These are phyloP conservation scores for Isichthys henryi DNA, from an alignment of 2,113 vertebrate species.

Conservation along the genomic window DNA sequence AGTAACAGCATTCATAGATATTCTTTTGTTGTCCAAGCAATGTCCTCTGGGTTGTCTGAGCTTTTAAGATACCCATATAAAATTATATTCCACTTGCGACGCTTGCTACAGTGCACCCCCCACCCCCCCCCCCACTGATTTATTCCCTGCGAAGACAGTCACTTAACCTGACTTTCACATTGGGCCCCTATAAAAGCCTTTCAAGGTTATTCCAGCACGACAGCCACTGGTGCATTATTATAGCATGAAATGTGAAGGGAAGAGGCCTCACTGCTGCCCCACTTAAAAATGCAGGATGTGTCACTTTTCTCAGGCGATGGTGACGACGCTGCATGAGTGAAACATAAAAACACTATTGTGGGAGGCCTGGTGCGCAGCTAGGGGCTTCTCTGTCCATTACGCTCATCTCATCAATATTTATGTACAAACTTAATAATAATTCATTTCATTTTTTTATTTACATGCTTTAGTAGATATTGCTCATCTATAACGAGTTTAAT, in stretches of 20 bases:
- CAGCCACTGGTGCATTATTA: constrained; percentile 67
- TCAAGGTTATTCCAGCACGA: constrained; percentile 64
- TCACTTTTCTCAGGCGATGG: constrained; percentile 30
- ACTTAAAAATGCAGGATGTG: not conserved
- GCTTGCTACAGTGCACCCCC: constrained; percentile 29
- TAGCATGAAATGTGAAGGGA: constrained; percentile 60
- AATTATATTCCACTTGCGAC: not conserved
- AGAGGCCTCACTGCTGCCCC: constrained; percentile 38
- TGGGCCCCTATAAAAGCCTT: constrained; percentile 69
- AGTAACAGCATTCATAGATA: constrained; percentile 34
- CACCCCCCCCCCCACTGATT: not conserved
- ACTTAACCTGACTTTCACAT: constrained; percentile 44
- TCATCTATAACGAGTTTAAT: not conserved
- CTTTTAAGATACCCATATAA: constrained; percentile 10
- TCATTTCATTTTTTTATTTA: not conserved
- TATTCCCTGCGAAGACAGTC: constrained; percentile 1
- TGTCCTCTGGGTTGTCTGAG: not conserved
- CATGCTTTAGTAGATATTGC: not conserved
- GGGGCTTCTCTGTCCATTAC: not conserved
- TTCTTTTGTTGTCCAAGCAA: constrained; percentile 51
- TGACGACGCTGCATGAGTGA: constrained; percentile 43
- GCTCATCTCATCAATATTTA: not conserved
- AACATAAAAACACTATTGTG: constrained; percentile 37
- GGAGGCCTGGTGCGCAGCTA: not conserved
- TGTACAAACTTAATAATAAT: not conserved